Evolutionary conservation across 1,140 invertebrate genomes (phyloP).

Genomic region (Nixonia krombeini): DNA sequence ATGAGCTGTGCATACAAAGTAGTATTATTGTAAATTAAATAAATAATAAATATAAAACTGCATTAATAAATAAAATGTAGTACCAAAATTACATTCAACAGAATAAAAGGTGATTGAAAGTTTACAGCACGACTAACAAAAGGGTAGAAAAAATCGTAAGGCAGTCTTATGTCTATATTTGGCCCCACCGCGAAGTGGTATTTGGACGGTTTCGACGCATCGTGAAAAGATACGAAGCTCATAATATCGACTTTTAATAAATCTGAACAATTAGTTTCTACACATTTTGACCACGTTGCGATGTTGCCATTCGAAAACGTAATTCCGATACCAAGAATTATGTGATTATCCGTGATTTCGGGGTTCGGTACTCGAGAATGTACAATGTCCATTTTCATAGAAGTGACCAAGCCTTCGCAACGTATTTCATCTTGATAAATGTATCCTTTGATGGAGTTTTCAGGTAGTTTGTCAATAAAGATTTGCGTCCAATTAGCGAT

Average conservation of each 20-base stretch:
- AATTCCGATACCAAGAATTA: constrained; percentile 60
- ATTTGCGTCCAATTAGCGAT: constrained; percentile 74
- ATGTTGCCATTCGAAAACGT: constrained; percentile 56
- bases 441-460: constrained; percentile 46
- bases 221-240: constrained; percentile 75
- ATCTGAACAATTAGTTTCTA: constrained; percentile 50
- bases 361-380: constrained; percentile 59
- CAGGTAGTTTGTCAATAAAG: constrained; percentile 60
- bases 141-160: constrained; percentile 82
- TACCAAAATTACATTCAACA: constrained; percentile 1
- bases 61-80: neutral
- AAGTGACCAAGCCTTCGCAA: constrained; percentile 68
- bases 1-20: too few species aligned
- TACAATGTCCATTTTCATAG: constrained; percentile 72
- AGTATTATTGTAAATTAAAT: too few species aligned
- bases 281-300: constrained; percentile 60
- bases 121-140: constrained; percentile 65
- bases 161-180: constrained; percentile 75
- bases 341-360: constrained; percentile 58
- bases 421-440: constrained; percentile 53
- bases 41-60: neutral
- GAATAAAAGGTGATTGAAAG: constrained; percentile 3
- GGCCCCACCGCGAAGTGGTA: constrained; percentile 74
- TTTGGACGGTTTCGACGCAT: constrained; percentile 72
- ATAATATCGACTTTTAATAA: constrained; percentile 53